These are phyloP conservation scores for Orchesellides sinensis DNA, from an alignment of 2,888 invertebrate species.

Conservation along the genomic window DNA sequence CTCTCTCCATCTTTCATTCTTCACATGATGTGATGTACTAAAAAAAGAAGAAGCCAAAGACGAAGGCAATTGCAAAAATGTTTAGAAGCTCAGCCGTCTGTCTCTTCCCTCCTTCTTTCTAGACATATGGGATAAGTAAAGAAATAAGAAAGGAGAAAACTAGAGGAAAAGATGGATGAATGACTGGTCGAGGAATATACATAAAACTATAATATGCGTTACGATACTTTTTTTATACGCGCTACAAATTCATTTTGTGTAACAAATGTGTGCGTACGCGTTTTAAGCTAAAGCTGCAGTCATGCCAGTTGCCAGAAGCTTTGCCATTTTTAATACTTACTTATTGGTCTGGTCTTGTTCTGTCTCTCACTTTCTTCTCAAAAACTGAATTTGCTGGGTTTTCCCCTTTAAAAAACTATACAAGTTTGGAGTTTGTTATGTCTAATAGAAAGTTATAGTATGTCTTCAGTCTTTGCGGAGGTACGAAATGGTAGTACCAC, in stretches of 20 bases:
- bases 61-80: constrained; percentile 55
- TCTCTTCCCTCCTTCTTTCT: constrained; percentile 34
- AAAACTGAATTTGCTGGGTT: no score
- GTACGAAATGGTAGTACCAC: no score
- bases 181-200: constrained; percentile 40
- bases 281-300: background rate
- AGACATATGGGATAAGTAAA: constrained; percentile 41
- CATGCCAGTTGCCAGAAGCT: constrained; percentile 22
- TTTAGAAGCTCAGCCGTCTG: constrained; percentile 55
- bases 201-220: background rate
- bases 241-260: constrained; percentile 6
- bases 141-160: constrained; percentile 49
- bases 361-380: background rate
- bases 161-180: constrained; percentile 40
- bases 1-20: constrained; percentile 28
- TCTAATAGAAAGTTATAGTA: no score
- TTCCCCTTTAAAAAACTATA: no score
- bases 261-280: constrained; percentile 5
- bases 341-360: constrained; percentile 20
- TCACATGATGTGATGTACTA: no score
- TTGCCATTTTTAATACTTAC: constrained; percentile 48
- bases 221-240: no score
- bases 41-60: no score
- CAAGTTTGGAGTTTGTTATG: no score
- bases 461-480: no score